Evolutionary conservation across 64 coral and sea anemone species (phyloP).

Genomic region (Acropora yongei): DNA sequence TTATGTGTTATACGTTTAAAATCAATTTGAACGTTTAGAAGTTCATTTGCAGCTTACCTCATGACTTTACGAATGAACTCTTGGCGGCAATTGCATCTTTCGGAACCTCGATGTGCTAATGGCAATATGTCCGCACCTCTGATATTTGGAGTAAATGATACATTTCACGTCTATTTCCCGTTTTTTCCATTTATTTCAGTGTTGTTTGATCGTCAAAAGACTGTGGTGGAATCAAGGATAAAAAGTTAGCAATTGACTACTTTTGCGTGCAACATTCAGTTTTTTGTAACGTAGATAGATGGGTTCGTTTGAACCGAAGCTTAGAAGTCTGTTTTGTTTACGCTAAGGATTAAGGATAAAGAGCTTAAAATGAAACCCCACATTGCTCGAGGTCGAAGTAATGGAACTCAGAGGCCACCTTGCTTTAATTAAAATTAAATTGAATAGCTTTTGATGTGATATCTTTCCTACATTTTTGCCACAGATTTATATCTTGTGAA

Average conservation of each 20-base stretch:
- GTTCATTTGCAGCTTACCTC: not conserved
- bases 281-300: not conserved
- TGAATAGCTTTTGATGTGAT: constrained; percentile 5
- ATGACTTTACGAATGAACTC: no score
- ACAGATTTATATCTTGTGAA: not conserved
- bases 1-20: no score
- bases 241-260: not conserved
- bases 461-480: not conserved
- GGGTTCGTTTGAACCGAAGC: not conserved
- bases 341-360: not conserved
- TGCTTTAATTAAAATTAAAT: constrained; percentile 34
- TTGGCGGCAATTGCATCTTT: no score
- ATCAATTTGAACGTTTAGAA: not conserved
- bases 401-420: not conserved
- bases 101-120: not conserved
- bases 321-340: not conserved
- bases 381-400: not conserved
- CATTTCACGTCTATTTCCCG: not conserved
- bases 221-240: not conserved
- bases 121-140: not conserved
- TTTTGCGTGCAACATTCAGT: not conserved
- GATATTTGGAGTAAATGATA: not conserved
- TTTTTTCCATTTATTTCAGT: not conserved
- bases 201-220: not conserved
- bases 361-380: not conserved